Evolutionary conservation across 2,888 invertebrate species (phyloP), one percentile per base, ranked within the genome.

Genomic region (Synanthedon vespiformis): DNA sequence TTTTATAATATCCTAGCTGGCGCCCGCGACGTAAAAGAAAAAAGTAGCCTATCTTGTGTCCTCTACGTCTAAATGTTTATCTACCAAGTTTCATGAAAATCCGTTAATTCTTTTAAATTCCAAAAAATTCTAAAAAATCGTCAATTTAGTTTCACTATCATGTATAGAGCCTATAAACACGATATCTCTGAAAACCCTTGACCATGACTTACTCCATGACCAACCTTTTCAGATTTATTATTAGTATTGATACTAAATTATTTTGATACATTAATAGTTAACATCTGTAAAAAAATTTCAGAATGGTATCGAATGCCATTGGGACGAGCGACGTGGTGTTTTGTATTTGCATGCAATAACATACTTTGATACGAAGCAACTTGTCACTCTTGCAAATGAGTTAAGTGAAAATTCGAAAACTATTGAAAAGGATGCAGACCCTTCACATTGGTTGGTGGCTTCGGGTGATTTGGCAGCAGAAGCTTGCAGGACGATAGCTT

Each of bases 401-500:
- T 67, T 88, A 0, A 65, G 75, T 54, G 80, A 85, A 48, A 67
- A 80, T 34, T 70, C 76, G 11, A 71, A 75, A 41, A 72, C 88
- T 57, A 71, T 74, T 0, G 77, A 83, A 40, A 79, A 80, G 49
- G 85, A 86, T 58, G 82, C 83, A 0, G 86, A 85, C 51, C 74
- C 82, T 10, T 74, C 79, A 0, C 72, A 93, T 69, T 94, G 93
- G 81, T 84, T 94, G 52, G 90, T 91, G 47, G 88, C 92, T 1
- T 76, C 83, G 0, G 88, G 88, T 1, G 85, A 88, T 55, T 68
- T 88, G 40, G 80, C 88, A 0, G 68, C 77, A 0, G 88, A 88
- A 13, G 75, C 88, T 2, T 93, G 95, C 14, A 91, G 92, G 63
- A 90, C 91, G 48, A 80, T 97, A 52, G 88, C 95, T 2, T 85